Conservation (phyloP, 2,113 vertebrate genomes). For the Sardina pilchardus region DNA sequence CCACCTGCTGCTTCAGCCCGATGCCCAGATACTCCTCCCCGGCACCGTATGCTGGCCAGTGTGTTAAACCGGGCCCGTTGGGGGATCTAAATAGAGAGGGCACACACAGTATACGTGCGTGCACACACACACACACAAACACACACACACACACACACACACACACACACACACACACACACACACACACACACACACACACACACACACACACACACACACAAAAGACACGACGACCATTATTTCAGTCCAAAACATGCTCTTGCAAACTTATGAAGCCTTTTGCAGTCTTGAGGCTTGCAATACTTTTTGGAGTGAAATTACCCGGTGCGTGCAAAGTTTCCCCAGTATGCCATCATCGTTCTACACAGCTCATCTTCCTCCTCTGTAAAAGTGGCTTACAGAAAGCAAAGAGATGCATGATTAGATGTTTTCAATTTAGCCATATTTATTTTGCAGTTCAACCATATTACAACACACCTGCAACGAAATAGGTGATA, state of each 20-base stretch:
- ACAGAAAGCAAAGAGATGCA: slow-evolving; percentile 39
- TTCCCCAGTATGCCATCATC: slow-evolving; percentile 75
- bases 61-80: slow-evolving; percentile 60
- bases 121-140: no score
- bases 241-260: background rate
- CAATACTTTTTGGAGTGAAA: background rate
- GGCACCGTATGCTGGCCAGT: slow-evolving; percentile 68
- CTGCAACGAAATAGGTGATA: background rate
- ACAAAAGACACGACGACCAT: no score
- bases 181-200: no score
- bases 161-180: no score
- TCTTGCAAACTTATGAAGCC: background rate
- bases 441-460: no score
- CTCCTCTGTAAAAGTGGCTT: slow-evolving; percentile 51
- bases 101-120: background rate
- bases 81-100: slow-evolving; percentile 58
- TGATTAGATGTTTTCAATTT: slow-evolving; percentile 5
- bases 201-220: no score
- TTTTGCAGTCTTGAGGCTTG: background rate
- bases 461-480: no score
- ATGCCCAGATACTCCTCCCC: slow-evolving; percentile 61
- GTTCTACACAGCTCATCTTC: slow-evolving; percentile 56
- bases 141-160: no score
- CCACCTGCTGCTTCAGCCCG: slow-evolving; percentile 53
- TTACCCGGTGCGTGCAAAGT: slow-evolving; percentile 76